phyloP scores from a whole-genome alignment of 2,888 invertebrate genomes.

The Orthosia incerta region DNA sequence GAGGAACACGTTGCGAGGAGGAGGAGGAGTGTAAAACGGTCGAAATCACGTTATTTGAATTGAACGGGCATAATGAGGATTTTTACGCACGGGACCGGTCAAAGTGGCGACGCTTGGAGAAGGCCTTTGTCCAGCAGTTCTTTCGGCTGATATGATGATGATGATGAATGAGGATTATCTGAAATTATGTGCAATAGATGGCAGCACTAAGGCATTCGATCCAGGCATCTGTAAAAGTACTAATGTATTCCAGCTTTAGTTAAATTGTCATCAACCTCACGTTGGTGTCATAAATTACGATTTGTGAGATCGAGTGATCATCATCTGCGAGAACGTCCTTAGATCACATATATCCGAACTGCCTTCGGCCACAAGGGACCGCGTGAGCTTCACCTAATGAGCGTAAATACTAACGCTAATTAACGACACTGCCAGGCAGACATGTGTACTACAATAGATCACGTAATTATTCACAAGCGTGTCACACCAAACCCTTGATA shows the following conservation, averaged over 20 bases:
- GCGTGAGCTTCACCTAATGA: slow-evolving; percentile 31
- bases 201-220: too few relatives aligned
- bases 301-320: not conserved
- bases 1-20: too few relatives aligned
- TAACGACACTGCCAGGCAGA: slow-evolving; percentile 30
- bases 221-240: too few relatives aligned
- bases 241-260: too few relatives aligned
- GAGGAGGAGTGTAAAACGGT: not conserved
- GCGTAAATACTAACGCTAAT: slow-evolving; percentile 43
- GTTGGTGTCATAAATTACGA: too few relatives aligned
- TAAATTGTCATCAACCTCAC: too few relatives aligned
- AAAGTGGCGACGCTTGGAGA: too few relatives aligned
- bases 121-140: too few relatives aligned
- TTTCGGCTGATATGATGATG: too few relatives aligned
- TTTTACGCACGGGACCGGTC: too few relatives aligned
- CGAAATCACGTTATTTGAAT: not conserved
- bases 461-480: slow-evolving; percentile 51
- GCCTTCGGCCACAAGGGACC: slow-evolving; percentile 22
- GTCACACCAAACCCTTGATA: slow-evolving; percentile 35
- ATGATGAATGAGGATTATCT: too few relatives aligned
- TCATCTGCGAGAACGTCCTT: not conserved
- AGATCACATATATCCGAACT: slow-evolving; percentile 1
- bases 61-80: not conserved
- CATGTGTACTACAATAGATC: slow-evolving; percentile 21
- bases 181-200: too few relatives aligned